These are phyloP conservation scores for Drosophila lacertosa DNA, from an alignment of 1,140 invertebrate species.

Conservation along the genomic window DNA sequence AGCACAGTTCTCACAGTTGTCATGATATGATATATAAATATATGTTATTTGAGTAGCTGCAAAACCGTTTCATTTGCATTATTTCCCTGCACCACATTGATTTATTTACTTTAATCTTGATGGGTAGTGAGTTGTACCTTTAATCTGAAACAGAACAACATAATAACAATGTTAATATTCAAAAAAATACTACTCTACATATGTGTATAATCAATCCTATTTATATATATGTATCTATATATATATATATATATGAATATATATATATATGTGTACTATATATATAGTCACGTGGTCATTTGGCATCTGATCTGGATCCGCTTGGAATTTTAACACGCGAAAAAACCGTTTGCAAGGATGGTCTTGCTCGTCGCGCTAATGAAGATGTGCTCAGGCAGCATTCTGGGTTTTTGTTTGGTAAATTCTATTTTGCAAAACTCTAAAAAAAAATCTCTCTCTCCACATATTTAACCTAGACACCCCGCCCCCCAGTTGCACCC, in stretches of 20 bases:
- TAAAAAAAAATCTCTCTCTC: slow-evolving; percentile 29
- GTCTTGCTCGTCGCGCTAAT: slow-evolving; percentile 86
- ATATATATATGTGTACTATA: slow-evolving; percentile 47
- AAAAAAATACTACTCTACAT: slow-evolving; percentile 17
- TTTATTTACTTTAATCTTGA: slow-evolving; percentile 6
- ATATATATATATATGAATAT: slow-evolving; percentile 49
- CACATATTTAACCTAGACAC: slow-evolving; percentile 26
- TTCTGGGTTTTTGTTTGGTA: slow-evolving; percentile 84
- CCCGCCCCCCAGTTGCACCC: slow-evolving; percentile 29
- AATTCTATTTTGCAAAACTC: slow-evolving; percentile 76
- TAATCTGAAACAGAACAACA: slow-evolving; percentile 18
- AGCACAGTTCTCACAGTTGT: slow-evolving; percentile 14
- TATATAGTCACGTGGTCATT: slow-evolving; percentile 95
- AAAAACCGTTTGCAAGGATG: slow-evolving; percentile 82
- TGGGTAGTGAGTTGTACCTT: slow-evolving; percentile 21
- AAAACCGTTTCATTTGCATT: slow-evolving; percentile 17
- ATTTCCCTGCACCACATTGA: slow-evolving; percentile 37
- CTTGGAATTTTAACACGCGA: slow-evolving; percentile 88
- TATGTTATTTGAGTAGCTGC: not conserved
- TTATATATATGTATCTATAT: slow-evolving; percentile 48
- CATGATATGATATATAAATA: slow-evolving; percentile 4
- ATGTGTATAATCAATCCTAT: slow-evolving; percentile 31
- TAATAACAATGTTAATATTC: slow-evolving; percentile 28
- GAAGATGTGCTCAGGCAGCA: slow-evolving; percentile 84
- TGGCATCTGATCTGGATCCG: slow-evolving; percentile 97